phyloP scores from a whole-genome alignment of 2,113 vertebrate genomes.

The Ursus arctos region DNA sequence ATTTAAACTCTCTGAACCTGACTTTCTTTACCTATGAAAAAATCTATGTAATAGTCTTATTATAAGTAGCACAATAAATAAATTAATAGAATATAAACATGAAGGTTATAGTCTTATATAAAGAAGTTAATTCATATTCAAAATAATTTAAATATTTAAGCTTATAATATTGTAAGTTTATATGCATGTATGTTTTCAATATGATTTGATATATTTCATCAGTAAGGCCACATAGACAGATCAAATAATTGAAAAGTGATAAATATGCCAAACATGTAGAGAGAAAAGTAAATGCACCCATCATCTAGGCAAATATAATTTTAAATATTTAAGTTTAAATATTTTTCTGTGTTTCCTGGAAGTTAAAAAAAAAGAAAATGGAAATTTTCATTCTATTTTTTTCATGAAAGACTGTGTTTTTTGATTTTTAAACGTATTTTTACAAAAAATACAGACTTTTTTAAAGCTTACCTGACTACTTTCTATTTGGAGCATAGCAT shows the following conservation, averaged over 20 bases:
- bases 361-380: conserved; percentile 14
- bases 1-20: background rate
- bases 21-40: background rate
- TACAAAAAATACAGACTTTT: background rate
- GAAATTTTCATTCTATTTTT: background rate
- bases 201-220: background rate
- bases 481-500: background rate
- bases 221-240: background rate
- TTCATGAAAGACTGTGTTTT: background rate
- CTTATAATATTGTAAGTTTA: background rate
- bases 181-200: background rate
- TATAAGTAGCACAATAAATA: background rate
- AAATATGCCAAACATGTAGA: background rate
- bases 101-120: conserved; percentile 1
- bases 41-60: background rate
- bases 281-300: background rate
- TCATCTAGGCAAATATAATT: background rate
- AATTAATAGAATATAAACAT: background rate
- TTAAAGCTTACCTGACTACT: background rate
- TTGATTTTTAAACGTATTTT: background rate
- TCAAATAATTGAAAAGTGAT: conserved; percentile 39
- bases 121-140: background rate
- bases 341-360: background rate
- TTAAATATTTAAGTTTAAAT: conserved; percentile 31
- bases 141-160: conserved; percentile 47